Base-by-base conservation (phyloP, 2,113 vertebrate species). In the Perca fluviatilis region DNA sequence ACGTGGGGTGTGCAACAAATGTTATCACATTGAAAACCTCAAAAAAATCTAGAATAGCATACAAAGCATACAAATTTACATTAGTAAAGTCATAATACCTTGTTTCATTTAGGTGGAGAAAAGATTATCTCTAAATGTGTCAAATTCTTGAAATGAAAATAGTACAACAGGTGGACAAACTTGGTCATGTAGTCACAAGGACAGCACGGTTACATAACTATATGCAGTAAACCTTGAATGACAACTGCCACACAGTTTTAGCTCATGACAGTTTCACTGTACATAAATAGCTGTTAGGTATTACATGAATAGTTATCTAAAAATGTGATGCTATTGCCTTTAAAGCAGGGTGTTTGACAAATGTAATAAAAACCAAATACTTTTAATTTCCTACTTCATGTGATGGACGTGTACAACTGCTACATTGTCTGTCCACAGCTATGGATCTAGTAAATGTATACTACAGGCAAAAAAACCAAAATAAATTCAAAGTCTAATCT, bases 201-300 rank as follows among this genome's bases (percentile, higher is more conserved):
- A 57, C 13, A 10, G 6, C 49, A 46, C 5, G 25, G 27, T 82
- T 50, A 50, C 43, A 67, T 76, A 75, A 80, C 25, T 77, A 18
- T 51, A 64, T 60, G 30, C 15, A 47, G 36, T 49, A 71, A 47
- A 72, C 40, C 10, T 65, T 60, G 47, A 69, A 23, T 33, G 62
- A 84, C 68, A 89, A 82, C 83, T 85, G 86, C 80, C 46, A 76
- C 49, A 77, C 66, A 81, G 74, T 76, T 86, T 87, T 68, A 85
- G 83, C 74, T 54, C 13, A 54, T 76, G 77, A 78, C 83, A 80
- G 6, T 56, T 62, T 77, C 33, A 14, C 33, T 43, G 46, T 49
- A 33, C 27, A 77, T 60, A 88, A 87, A 91, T 76, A 89, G 61
- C 47, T 58, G 61, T 19, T 21, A 65, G 13, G 27, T 36, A 40